These are phyloP conservation scores for Gavialis gangeticus DNA, from an alignment of 2,113 vertebrate genomes.

Conservation along the genomic window DNA sequence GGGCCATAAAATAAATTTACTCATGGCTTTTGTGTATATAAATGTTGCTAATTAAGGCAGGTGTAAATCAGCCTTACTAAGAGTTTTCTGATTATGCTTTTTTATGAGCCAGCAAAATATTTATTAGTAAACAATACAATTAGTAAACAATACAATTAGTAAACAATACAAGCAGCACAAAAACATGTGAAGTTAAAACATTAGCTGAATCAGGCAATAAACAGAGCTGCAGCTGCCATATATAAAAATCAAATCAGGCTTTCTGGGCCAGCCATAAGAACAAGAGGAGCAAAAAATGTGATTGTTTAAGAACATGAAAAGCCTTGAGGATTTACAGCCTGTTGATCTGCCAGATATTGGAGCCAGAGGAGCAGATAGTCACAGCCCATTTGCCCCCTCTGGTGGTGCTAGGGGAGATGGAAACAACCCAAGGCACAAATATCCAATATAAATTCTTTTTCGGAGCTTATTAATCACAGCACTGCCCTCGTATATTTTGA, in stretches of 20 bases:
- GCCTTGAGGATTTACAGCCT: neutral
- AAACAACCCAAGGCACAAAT: conserved; percentile 32
- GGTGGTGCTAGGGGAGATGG: neutral
- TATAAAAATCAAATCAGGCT: neutral
- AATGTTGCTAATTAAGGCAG: neutral
- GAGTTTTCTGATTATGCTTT: neutral
- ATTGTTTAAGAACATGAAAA: neutral
- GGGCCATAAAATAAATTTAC: neutral
- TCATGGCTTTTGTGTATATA: neutral
- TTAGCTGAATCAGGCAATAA: neutral
- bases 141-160: too few species aligned
- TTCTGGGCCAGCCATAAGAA: neutral
- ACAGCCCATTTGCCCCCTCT: neutral
- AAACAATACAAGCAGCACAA: neutral
- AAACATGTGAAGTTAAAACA: neutral
- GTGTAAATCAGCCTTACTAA: neutral
- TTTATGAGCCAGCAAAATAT: neutral
- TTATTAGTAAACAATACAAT: conserved; percentile 7
- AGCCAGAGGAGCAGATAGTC: neutral
- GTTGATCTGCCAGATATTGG: neutral
- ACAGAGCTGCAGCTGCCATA: neutral
- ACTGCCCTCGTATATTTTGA: conserved; percentile 14
- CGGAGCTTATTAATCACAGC: neutral
- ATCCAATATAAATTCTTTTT: neutral
- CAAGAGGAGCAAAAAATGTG: neutral